Percentiles rank a stretch among this genome's conserved stretches.
These are phyloP conservation scores for Calephelis nemesis DNA, from an alignment of 1,140 invertebrate genomes.

Conservation along the genomic window DNA sequence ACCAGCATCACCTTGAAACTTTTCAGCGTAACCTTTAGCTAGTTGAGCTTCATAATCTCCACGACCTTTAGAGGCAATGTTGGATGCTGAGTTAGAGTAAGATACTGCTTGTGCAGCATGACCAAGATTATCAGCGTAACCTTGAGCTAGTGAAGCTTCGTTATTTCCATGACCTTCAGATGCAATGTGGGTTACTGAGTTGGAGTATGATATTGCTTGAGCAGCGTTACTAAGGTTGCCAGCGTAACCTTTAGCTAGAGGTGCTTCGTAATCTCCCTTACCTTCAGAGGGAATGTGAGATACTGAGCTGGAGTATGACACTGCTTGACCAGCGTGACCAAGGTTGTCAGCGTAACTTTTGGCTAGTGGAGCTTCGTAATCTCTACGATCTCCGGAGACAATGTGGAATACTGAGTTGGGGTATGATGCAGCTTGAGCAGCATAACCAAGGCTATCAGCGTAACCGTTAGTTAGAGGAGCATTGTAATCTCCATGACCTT, in stretches of 20 bases:
- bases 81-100: slow-evolving; percentile 25
- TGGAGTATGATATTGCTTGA: slow-evolving; percentile 13
- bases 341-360: not conserved
- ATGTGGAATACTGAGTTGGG: too few species aligned
- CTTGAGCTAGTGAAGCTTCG: not conserved
- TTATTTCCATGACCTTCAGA: slow-evolving; percentile 21
- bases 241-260: not conserved
- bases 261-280: not conserved
- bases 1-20: not conserved
- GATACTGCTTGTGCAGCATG: slow-evolving; percentile 27
- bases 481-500: too few species aligned
- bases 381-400: too few species aligned
- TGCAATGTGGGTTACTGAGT: slow-evolving; percentile 31
- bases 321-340: slow-evolving; percentile 28
- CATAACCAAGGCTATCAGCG: too few species aligned
- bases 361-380: too few species aligned
- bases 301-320: slow-evolving; percentile 17
- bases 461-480: too few species aligned
- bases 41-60: not conserved
- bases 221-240: slow-evolving; percentile 24
- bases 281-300: slow-evolving; percentile 30
- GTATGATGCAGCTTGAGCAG: too few species aligned
- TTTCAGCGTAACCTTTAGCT: not conserved
- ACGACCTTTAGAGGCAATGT: slow-evolving; percentile 27
- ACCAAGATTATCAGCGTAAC: slow-evolving; percentile 6